Percentiles rank a stretch among this genome's conserved stretches.
phyloP scores from a whole-genome alignment of 2,113 vertebrate species.

The Paraplagusia blochii region DNA sequence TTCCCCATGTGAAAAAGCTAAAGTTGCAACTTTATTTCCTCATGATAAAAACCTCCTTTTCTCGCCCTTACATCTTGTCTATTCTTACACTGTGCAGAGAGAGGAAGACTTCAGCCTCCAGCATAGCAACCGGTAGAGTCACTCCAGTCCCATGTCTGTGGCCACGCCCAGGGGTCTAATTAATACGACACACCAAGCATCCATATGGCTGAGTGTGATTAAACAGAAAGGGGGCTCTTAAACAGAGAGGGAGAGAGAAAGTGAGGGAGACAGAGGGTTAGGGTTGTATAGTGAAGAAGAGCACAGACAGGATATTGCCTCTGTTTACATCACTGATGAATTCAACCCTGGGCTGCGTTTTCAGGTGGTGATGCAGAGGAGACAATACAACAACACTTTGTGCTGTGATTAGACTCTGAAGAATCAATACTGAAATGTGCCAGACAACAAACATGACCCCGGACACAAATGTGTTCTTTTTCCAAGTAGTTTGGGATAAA shows the following conservation, averaged over 20 bases:
- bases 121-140: conserved; percentile 49
- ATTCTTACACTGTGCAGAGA: conserved; percentile 17
- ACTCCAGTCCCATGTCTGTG: conserved; percentile 35
- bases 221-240: conserved; percentile 29
- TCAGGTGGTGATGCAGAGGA: conserved; percentile 37
- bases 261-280: not conserved
- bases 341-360: conserved; percentile 35
- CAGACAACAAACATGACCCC: conserved; percentile 35
- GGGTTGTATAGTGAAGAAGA: not conserved
- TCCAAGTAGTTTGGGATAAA: conserved; percentile 28
- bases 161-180: conserved; percentile 66
- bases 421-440: conserved; percentile 60
- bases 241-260: conserved; percentile 2
- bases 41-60: not conserved
- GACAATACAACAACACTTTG: conserved; percentile 51
- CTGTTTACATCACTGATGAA: conserved; percentile 33
- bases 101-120: conserved; percentile 36
- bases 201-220: conserved; percentile 70
- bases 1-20: no score
- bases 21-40: no score
- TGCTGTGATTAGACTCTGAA: conserved; percentile 39
- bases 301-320: conserved; percentile 1
- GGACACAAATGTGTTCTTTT: conserved; percentile 35
- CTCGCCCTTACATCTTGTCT: conserved; percentile 5
- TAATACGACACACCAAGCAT: conserved; percentile 68